These are phyloP conservation scores for Lagopus leucura DNA, from an alignment of 2,113 vertebrate genomes.

Conservation along the genomic window DNA sequence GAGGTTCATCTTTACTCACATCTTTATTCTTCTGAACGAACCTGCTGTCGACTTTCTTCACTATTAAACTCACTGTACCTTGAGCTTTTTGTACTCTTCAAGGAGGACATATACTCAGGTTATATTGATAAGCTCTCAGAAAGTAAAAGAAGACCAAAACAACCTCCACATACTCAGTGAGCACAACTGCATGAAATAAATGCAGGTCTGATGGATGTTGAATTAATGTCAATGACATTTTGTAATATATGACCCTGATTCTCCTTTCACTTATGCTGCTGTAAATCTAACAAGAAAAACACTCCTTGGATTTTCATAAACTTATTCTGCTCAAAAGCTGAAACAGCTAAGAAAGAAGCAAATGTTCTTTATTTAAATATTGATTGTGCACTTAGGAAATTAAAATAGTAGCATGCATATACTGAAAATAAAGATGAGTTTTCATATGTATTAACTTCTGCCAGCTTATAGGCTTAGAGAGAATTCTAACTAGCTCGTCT, in stretches of 20 bases:
- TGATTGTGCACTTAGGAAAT: conserved; percentile 48
- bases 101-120: neutral
- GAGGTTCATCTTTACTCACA: neutral
- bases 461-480: conserved; percentile 18
- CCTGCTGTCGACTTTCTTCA: neutral
- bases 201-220: conserved; percentile 28
- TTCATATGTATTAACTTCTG: conserved; percentile 31
- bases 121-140: neutral
- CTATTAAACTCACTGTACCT: neutral
- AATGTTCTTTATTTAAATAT: conserved; percentile 43
- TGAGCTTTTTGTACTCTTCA: neutral
- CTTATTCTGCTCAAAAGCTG: conserved; percentile 4
- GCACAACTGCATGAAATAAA: conserved; percentile 42
- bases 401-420: neutral
- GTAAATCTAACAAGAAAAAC: conserved; percentile 10
- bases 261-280: conserved; percentile 21
- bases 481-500: conserved; percentile 46
- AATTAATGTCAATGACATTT: conserved; percentile 56
- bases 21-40: neutral
- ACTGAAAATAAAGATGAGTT: conserved; percentile 22
- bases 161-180: neutral
- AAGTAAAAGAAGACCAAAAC: neutral
- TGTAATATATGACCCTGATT: conserved; percentile 21
- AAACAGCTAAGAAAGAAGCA: conserved; percentile 10
- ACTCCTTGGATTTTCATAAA: neutral